Evolutionary conservation across 2,888 invertebrate species (phyloP), one percentile per base, ranked within the genome.

Genomic region (Erannis defoliaria): DNA sequence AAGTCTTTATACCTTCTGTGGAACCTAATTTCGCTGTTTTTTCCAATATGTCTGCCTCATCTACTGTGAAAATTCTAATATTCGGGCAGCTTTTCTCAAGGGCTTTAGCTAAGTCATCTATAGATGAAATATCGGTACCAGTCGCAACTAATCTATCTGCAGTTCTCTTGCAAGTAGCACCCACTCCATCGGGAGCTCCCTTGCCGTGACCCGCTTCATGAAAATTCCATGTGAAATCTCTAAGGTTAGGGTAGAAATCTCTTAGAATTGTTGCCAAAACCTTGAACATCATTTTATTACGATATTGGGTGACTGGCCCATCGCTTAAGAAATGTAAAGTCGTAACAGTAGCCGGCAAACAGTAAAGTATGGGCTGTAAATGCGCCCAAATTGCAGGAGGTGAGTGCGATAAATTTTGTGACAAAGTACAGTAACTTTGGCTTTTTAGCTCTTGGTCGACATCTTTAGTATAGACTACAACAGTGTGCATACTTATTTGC

Each of bases 401-500:
- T 54, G 54, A 59, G 38, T 59, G 54, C 46, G 12, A 50, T 26
- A 57, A 50, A 49, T 57, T 57, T 49, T 57, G 40, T 49, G 56
- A 56, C 43, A 21, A 12, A 6, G 21, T 21, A 9, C 37, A 37
- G 2, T 37, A 37, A 14, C 37, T 14, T 37, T 14, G 1, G 16
- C 1, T 37, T 14, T 37, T 37, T 37, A 38, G 1, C 5, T 38
- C 18, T 16, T 18, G 16, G 2, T 14, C 14, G 14, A 14, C 37
- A 14, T 37, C 37, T 37, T 37, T 37, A 14, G 37, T 37, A 71
- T 12, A 51, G 1, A 10, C 21, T 0, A 74, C 72, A 19, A 59
- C 51, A n/a, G 73, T 72, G 43, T 73, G 71, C 21, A 70, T 49
- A 16, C 64, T 54, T 2, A 72, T 60, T 64, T 72, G 71, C 31